Base-by-base conservation (phyloP, 2,888 invertebrate species). In the Drosophila kambysellisi region DNA sequence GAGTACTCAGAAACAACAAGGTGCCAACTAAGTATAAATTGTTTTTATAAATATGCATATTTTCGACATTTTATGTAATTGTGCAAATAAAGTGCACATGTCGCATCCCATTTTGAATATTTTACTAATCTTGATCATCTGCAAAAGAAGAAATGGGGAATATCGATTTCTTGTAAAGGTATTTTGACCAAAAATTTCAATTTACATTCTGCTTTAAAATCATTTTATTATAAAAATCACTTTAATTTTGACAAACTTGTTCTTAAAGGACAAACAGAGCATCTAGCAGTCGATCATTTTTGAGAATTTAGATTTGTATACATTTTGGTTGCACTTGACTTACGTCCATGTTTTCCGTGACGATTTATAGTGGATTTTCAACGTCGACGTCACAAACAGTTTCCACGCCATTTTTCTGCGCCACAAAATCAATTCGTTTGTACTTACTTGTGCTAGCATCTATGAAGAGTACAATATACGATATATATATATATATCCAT, bases 351-450 rank as follows among this genome's bases (percentile, higher is more conserved):
- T 64, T 50, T 76, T 71, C 66, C 63, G 60, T 80, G 74, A 68
- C 81, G 82, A 81, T 82, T 91, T 90, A 91, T 91, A 91, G 91
- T 83, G 78, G 91, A 74, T 91, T 91, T 83, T 82, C 88, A 91
- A 82, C 72, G 74, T 79, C 79, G 70, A 79, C 77, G 75, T 82
- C 82, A 77, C 66, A 46, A 73, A 70, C 70, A 76, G 70, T 59
- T 72, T 82, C 78, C 72, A 74, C 82, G 82, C 75, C 78, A 77
- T 82, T 71, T 82, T 82, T 72, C 56, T 64, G 66, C 46, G 66
- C 57, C 25, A 51, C 56, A 41, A 68, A 70, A 74, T 82, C 70
- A 72, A 76, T 82, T 70, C 71, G 71, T 32, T 59, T 73, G 30
- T 67, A 71, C 72, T 76, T 71, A 70, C 72, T 74, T 60, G 59